These are phyloP conservation scores for Monodelphis domestica DNA, from an alignment of 2,797 vertebrate species.

Conservation along the genomic window DNA sequence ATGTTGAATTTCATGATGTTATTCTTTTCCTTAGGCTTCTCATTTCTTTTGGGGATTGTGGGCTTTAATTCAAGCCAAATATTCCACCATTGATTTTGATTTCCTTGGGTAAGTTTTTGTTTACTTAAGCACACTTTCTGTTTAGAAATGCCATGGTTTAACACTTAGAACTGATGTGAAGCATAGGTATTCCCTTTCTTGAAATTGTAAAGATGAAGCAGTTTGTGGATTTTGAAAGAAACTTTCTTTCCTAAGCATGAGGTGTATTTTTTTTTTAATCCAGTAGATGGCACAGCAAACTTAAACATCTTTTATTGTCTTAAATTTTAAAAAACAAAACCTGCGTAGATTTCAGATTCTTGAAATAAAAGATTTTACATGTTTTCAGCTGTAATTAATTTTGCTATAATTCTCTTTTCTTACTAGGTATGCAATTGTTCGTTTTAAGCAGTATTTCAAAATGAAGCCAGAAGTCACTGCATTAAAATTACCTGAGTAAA, in stretches of 20 bases:
- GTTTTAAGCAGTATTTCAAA: slow-evolving; percentile 98
- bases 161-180: slow-evolving; percentile 16
- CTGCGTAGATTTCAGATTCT: not conserved
- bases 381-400: slow-evolving; percentile 57
- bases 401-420: slow-evolving; percentile 60
- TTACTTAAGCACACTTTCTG: slow-evolving; percentile 10
- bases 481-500: slow-evolving; percentile 92
- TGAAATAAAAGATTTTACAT: slow-evolving; percentile 18
- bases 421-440: slow-evolving; percentile 94
- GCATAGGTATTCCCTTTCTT: slow-evolving; percentile 14
- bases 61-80: slow-evolving; percentile 96
- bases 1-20: slow-evolving; percentile 48
- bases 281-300: slow-evolving; percentile 81
- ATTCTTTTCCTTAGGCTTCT: slow-evolving; percentile 88
- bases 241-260: slow-evolving; percentile 22
- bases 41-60: slow-evolving; percentile 97
- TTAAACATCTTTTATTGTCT: slow-evolving; percentile 42
- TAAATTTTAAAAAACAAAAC: not conserved
- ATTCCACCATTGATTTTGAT: slow-evolving; percentile 96
- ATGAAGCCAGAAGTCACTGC: slow-evolving; percentile 93
- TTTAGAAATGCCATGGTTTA: slow-evolving; percentile 19
- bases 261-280: slow-evolving; percentile 41
- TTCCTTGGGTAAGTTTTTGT: slow-evolving; percentile 91
- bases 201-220: slow-evolving; percentile 15
- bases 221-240: slow-evolving; percentile 37